These are phyloP conservation scores for Drosophila limbata DNA, from an alignment of 2,888 invertebrate species.

Conservation along the genomic window DNA sequence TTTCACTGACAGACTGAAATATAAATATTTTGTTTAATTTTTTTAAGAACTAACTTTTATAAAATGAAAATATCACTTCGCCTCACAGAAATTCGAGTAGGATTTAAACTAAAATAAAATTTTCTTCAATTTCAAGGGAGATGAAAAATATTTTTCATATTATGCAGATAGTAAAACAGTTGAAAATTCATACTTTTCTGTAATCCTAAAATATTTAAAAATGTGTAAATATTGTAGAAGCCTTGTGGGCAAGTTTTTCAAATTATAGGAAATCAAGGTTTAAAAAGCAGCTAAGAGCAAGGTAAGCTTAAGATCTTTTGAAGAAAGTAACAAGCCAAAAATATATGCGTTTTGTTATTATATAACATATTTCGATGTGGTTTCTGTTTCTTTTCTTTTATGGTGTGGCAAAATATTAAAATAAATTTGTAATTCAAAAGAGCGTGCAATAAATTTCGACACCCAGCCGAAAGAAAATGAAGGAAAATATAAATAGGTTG, in stretches of 20 bases:
- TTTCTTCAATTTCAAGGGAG: too few relatives aligned
- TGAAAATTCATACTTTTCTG: too few relatives aligned
- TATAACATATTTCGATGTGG: slow-evolving; percentile 41
- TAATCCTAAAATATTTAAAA: too few relatives aligned
- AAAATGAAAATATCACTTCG: too few relatives aligned
- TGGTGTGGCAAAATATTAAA: slow-evolving; percentile 62
- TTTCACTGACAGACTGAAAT: too few relatives aligned
- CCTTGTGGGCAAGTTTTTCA: not conserved
- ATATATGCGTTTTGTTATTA: slow-evolving; percentile 9
- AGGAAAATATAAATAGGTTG: slow-evolving; percentile 70
- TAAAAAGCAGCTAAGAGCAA: not conserved
- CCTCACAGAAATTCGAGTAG: too few relatives aligned
- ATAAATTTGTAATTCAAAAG: slow-evolving; percentile 77
- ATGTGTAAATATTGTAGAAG: not conserved
- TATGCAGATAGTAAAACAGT: too few relatives aligned
- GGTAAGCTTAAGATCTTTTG: not conserved
- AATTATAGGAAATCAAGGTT: not conserved
- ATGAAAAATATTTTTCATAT: too few relatives aligned
- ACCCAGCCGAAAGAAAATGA: slow-evolving; percentile 16
- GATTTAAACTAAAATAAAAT: not conserved
- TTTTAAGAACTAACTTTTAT: too few relatives aligned
- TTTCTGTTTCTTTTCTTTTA: not conserved
- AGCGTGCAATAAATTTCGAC: slow-evolving; percentile 71
- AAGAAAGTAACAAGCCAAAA: too few relatives aligned
- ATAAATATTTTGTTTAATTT: too few relatives aligned